Base-by-base conservation (phyloP, 2,888 invertebrate genomes). In the Sturmia bella region DNA sequence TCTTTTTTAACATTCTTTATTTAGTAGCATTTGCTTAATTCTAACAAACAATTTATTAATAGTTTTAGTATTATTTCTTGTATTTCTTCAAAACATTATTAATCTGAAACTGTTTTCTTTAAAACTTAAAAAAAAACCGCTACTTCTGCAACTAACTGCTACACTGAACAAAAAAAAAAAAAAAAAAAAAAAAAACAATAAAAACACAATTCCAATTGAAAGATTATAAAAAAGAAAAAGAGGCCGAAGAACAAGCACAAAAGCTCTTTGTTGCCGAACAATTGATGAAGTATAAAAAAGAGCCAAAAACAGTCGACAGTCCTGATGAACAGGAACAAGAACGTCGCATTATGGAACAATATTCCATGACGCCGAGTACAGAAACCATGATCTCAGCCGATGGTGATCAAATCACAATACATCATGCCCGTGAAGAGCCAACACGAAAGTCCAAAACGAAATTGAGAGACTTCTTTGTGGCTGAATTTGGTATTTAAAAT, bases 401-500 rank as follows among this genome's bases (percentile, higher is more conserved):
- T 83, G 89, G 90, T 72, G 90, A 90, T 87, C 90, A 89, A 84
- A 88, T 90, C 84, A 90, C 89, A 78, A 89, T 90, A 93, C 94
- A 94, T 92, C 93, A 93, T 92, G 87, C 89, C 69, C 94, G 94
- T 92, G 94, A 95, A 92, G 94, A 95, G 90, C 94, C 94, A 91
- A 68, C 63, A 32, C 95, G 95, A 93, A 94, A 95, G 93, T 87
- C 89, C 7, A 95, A 93, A 66, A 94, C 94, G 92, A 95, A 95
- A 94, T 94, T 96, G 92, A 95, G 95, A 94, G 95, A 95, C 93
- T 94, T 95, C 93, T 95, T 95, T 93, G 94, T 95, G 91, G 94
- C 95, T 91, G 95, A 95, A 93, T 94, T 95, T 93, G 95, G 95
- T 94, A 93, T 94, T 93, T 86, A 85, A 50, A 66, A 9, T 27